A percentile compares a stretch with the other conserved stretches of the same genome.
Conservation (phyloP, 2,113 vertebrate species). For the Takifugu flavidus region DNA sequence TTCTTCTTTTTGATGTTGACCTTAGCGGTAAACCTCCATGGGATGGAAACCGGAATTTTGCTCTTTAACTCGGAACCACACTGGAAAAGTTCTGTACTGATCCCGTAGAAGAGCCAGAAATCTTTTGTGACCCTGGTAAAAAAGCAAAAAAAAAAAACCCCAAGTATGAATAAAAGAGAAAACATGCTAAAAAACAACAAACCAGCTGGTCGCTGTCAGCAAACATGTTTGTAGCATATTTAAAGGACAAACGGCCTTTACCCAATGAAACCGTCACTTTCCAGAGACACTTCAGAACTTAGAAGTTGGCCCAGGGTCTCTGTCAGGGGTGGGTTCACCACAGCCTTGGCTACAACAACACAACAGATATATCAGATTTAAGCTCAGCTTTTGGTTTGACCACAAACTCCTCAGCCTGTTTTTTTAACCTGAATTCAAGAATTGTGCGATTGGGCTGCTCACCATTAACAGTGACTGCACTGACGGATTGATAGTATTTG, state of each 20-base stretch:
- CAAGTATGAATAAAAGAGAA: neutral
- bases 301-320: constrained; percentile 58
- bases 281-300: constrained; percentile 62
- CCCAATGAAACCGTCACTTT: constrained; percentile 71
- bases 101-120: constrained; percentile 69
- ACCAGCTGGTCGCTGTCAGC: no score
- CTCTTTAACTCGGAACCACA: constrained; percentile 62
- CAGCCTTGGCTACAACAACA: constrained; percentile 57
- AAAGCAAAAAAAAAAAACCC: neutral
- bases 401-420: neutral
- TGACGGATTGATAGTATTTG: constrained; percentile 68
- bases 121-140: constrained; percentile 50
- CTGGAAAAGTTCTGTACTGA: constrained; percentile 76
- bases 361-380: neutral
- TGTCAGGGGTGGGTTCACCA: constrained; percentile 52
- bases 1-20: constrained; percentile 50
- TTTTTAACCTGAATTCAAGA: neutral
- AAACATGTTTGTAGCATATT: no score
- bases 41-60: constrained; percentile 51
- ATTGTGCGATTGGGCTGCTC: constrained; percentile 13
- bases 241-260: constrained; percentile 31
- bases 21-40: constrained; percentile 63
- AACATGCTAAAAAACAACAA: neutral
- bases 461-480: constrained; percentile 68
- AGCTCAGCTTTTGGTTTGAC: neutral